Percentiles rank a stretch among this genome's conserved stretches.
Evolutionary conservation across 2,888 invertebrate genomes (phyloP).

Genomic region (Xestia sexstrigata): DNA sequence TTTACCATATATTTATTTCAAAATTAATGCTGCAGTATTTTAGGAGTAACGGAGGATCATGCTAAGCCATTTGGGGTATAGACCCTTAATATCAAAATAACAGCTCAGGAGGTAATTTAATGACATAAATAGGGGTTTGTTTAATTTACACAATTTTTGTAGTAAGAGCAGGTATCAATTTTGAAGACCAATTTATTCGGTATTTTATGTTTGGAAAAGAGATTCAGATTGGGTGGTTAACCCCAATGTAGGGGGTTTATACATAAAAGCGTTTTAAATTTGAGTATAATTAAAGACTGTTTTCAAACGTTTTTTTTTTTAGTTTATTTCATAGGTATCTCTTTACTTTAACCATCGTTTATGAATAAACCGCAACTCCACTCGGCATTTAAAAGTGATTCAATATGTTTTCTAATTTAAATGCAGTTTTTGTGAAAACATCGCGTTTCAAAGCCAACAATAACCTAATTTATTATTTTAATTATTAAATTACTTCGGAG

Average conservation of each 20-base stretch:
- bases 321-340: neutral
- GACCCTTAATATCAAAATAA: constrained; percentile 65
- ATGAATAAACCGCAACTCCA: neutral
- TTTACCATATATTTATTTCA: no score
- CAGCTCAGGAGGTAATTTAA: constrained; percentile 55
- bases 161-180: constrained; percentile 51
- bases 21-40: no score
- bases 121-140: constrained; percentile 61
- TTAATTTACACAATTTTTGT: constrained; percentile 32
- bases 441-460: neutral
- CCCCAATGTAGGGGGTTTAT: neutral
- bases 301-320: neutral
- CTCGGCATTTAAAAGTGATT: neutral
- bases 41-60: no score
- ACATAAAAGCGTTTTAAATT: neutral
- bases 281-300: neutral
- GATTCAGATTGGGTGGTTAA: neutral
- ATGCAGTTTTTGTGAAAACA: no score
- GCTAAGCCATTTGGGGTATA: no score
- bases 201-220: constrained; percentile 4
- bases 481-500: no score
- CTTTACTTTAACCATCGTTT: neutral
- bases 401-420: neutral
- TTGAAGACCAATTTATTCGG: constrained; percentile 32
- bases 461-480: neutral